Conservation (phyloP, 2,797 vertebrate species). For the Pantherophis vulpinus region DNA sequence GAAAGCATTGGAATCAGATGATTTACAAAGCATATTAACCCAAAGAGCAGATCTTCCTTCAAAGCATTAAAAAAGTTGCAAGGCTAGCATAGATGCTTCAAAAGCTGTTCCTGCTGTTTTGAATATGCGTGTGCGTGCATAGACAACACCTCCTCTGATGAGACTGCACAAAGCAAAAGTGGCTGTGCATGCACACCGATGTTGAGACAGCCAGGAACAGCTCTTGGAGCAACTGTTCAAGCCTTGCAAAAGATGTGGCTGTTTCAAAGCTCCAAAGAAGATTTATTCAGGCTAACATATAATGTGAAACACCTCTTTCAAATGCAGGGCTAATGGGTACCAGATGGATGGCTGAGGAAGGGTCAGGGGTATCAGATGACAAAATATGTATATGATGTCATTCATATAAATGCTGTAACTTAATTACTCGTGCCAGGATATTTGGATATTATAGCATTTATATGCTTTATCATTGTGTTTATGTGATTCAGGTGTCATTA, state of each 20-base stretch:
- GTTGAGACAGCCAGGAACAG: background rate
- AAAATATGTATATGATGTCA: background rate
- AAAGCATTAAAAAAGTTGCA: background rate
- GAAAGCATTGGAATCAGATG: background rate
- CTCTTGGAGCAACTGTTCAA: background rate
- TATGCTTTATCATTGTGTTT: background rate
- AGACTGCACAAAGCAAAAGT: background rate
- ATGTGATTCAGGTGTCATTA: background rate
- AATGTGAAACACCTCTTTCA: background rate
- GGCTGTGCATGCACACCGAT: background rate
- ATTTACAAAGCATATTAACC: background rate
- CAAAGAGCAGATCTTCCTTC: background rate
- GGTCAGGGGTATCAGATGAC: background rate
- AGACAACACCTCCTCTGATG: background rate
- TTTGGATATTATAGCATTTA: background rate
- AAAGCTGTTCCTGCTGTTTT: background rate
- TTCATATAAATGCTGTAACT: background rate
- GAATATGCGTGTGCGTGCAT: background rate
- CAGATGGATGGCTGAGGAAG: background rate
- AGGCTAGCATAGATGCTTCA: background rate
- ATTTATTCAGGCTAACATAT: background rate
- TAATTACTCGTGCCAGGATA: background rate
- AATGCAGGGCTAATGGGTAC: background rate
- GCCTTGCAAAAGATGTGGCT: background rate
- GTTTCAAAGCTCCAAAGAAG: background rate